Conservation (phyloP, 2,888 invertebrate genomes). For the Deilephila porcellus region DNA sequence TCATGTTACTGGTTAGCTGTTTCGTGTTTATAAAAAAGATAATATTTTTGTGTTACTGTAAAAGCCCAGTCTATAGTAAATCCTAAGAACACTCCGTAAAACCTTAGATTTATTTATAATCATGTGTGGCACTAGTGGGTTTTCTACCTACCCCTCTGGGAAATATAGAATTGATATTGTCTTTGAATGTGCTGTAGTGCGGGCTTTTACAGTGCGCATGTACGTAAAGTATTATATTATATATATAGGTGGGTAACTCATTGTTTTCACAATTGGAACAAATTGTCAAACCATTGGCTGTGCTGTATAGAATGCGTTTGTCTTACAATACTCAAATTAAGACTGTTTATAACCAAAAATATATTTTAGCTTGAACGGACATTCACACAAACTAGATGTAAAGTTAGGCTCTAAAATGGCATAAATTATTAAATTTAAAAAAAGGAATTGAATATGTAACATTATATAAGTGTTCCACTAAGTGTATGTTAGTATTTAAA, state of each 20-base stretch:
- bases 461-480: conserved; percentile 37
- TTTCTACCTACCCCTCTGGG: no score
- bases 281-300: conserved; percentile 2
- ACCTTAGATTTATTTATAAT: no score
- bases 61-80: no score
- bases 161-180: no score
- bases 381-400: conserved; percentile 4
- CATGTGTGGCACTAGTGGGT: no score
- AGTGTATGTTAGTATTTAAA: conserved; percentile 23
- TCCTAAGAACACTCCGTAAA: no score
- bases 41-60: no score
- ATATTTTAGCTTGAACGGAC: conserved; percentile 22
- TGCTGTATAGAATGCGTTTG: background rate
- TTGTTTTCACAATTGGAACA: background rate
- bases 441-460: conserved; percentile 27
- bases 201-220: background rate
- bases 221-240: background rate
- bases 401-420: conserved; percentile 9
- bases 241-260: background rate
- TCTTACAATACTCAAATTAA: background rate
- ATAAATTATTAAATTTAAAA: conserved; percentile 6
- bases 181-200: no score
- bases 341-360: conserved; percentile 6
- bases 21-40: no score
- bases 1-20: no score